phyloP scores from a whole-genome alignment of 2,888 invertebrate species.

The Lasioglossum calceatum region DNA sequence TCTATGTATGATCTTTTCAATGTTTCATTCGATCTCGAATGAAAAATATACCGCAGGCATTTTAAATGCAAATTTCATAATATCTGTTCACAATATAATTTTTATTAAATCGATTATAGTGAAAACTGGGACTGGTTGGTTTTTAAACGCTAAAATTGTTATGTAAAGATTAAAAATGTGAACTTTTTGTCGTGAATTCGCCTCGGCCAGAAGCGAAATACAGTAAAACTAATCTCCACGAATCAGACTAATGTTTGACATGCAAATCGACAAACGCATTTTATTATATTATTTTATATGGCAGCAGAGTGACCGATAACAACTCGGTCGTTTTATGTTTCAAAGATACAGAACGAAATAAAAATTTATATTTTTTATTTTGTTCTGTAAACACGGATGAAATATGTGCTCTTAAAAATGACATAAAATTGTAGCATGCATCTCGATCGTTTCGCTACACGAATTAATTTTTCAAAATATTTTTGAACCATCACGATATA shows the following conservation, averaged over 20 bases:
- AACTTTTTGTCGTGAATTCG: neutral
- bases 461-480: no score
- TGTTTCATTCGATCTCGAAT: no score
- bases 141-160: neutral
- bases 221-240: neutral
- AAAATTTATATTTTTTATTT: neutral
- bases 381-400: neutral
- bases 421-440: neutral
- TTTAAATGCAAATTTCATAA: no score
- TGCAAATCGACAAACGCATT: neutral
- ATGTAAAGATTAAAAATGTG: neutral
- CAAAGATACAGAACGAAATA: neutral
- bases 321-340: slow-evolving; percentile 1
- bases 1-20: no score
- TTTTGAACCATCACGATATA: no score
- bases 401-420: neutral
- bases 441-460: neutral
- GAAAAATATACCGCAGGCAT: no score
- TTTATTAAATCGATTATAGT: no score
- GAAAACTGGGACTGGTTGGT: no score
- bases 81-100: no score
- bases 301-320: neutral
- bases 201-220: neutral
- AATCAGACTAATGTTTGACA: slow-evolving; percentile 6
- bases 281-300: slow-evolving; percentile 2